Evolutionary conservation across 1,140 invertebrate species (phyloP).

Genomic region (Halyomorpha halys): DNA sequence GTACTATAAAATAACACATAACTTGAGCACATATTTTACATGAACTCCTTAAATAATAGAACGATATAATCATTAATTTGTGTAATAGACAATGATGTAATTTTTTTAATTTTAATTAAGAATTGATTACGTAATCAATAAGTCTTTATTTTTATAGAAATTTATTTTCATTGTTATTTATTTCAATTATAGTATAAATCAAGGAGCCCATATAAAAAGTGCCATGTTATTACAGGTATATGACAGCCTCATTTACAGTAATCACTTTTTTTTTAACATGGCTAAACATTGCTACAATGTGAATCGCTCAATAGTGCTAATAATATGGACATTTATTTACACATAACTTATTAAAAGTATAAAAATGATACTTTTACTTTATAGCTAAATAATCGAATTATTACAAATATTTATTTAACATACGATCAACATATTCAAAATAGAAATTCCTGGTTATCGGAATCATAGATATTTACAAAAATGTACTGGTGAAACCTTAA

Average conservation of each 20-base stretch:
- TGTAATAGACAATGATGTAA: no score
- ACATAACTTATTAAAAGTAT: constrained; percentile 16
- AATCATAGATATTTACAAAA: constrained; percentile 8
- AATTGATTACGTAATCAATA: no score
- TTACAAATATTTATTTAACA: constrained; percentile 12
- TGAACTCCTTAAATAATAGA: constrained; percentile 14
- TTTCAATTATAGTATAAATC: neutral
- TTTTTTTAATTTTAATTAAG: no score
- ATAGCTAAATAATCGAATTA: neutral
- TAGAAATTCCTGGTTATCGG: constrained; percentile 7
- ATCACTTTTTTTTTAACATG: constrained; percentile 21
- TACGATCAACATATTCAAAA: constrained; percentile 15
- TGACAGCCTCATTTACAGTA: constrained; percentile 15
- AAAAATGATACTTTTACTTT: constrained; percentile 18
- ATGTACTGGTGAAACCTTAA: neutral
- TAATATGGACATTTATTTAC: constrained; percentile 19
- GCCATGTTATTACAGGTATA: constrained; percentile 10
- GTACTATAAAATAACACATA: constrained; percentile 12
- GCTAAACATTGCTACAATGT: constrained; percentile 23
- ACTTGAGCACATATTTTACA: constrained; percentile 5
- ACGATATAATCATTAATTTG: neutral
- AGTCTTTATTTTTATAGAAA: no score
- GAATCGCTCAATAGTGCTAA: constrained; percentile 9
- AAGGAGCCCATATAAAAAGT: constrained; percentile 16
- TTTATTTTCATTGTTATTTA: no score